Evolutionary conservation across 2,888 invertebrate species (phyloP), one percentile per base, ranked within the genome.

Genomic region (Napeogenes inachia): DNA sequence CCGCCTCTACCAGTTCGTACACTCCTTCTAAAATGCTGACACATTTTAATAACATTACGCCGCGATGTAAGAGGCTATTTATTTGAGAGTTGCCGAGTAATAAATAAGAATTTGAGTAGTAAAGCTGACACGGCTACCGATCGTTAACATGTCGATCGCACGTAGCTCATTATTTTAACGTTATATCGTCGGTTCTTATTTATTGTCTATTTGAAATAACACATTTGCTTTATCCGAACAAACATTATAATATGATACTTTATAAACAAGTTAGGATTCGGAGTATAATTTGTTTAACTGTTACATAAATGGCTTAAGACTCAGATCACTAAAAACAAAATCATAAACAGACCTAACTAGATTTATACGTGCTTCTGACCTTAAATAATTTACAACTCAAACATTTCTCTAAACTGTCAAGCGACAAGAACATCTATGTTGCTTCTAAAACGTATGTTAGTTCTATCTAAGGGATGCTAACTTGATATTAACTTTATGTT

Each of bases 1-100:
- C 74, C 73, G 70, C 64, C 69, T 74, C 72, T 75, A 72, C 71
- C 71, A 77, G 75, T 79, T 76, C 75, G 71, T 75, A 73, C 75
- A 75, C 73, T 76, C 75, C 73, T 73, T 77, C 80, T 82, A 87
- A 89, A 89, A 85, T 86, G 89, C 89, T 89, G 89, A 89, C 89
- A 89, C 89, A 89, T 87, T 89, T 90, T 89, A 89, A 89, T 89
- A 89, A 89, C 85, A 89, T 89, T 89, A 89, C 86, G 85, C 64
- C 68, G 80, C 83, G 81, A 84, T 82, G 82, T 83, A 84, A 87
- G 85, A 85, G 85, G 84, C 84, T 87, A 87, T 87, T 88, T 88
- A 87, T 85, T 86, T 82, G 84, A 82, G 82, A 86, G 84, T 81
- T 81, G 76, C 76, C 75, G 77, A 76, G 83, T 85, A 84, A 85